These are phyloP conservation scores for Formica aserva DNA, from an alignment of 2,888 invertebrate genomes.

Conservation along the genomic window DNA sequence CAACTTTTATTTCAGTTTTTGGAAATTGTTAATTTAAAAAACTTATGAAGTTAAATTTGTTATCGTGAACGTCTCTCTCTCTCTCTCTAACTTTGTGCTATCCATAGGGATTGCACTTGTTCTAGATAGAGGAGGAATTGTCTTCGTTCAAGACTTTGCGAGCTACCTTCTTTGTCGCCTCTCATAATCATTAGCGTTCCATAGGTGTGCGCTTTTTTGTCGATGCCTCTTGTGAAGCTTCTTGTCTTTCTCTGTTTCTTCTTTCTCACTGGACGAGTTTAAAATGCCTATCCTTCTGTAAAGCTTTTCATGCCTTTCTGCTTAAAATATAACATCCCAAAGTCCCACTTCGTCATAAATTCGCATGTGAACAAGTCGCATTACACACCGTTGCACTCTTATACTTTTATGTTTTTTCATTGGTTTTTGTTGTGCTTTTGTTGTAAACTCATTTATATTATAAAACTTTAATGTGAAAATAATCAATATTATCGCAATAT, in stretches of 20 bases:
- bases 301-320: slow-evolving; percentile 46
- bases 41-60: background rate
- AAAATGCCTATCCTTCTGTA: slow-evolving; percentile 13
- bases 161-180: slow-evolving; percentile 57
- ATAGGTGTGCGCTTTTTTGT: slow-evolving; percentile 78
- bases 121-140: background rate
- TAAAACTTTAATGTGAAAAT: background rate
- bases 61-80: background rate
- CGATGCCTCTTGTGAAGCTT: slow-evolving; percentile 66
- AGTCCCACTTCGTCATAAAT: slow-evolving; percentile 20
- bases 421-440: background rate
- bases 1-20: background rate
- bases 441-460: background rate
- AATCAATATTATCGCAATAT: background rate
- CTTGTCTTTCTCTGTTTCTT: slow-evolving; percentile 35
- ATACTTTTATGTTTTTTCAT: background rate
- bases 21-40: background rate
- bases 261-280: background rate
- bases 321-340: slow-evolving; percentile 44
- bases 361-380: background rate
- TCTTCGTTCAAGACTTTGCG: background rate
- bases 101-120: background rate
- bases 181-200: slow-evolving; percentile 71
- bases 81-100: background rate
- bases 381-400: background rate